Evolutionary conservation across 2,888 invertebrate species (phyloP).

Genomic region (Drosophila histrio): DNA sequence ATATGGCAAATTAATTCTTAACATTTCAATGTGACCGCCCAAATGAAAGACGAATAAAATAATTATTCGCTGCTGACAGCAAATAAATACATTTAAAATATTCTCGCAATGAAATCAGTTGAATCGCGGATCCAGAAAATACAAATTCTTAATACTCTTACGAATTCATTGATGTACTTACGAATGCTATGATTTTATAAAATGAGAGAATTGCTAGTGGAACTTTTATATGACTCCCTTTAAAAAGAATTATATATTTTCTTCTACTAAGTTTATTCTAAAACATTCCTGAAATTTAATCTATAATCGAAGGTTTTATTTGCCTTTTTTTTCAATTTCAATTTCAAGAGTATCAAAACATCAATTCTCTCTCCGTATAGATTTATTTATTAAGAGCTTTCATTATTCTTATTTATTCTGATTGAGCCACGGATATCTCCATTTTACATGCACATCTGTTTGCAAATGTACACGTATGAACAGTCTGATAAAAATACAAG

Average conservation of each 20-base stretch:
- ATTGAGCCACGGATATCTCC: constrained; percentile 27
- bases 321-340: not conserved
- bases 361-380: not conserved
- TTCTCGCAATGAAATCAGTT: not conserved
- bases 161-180: no score
- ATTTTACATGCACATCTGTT: constrained; percentile 2
- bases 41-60: not conserved
- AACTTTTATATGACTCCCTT: no score
- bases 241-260: no score
- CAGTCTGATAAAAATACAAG: constrained; percentile 33
- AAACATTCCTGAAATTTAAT: not conserved
- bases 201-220: no score
- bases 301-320: not conserved
- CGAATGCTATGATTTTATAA: no score
- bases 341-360: not conserved
- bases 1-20: constrained; percentile 16
- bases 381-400: not conserved
- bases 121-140: not conserved
- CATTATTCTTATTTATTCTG: constrained; percentile 16
- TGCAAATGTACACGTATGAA: not conserved
- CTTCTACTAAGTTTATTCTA: not conserved
- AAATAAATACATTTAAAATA: not conserved
- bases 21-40: not conserved
- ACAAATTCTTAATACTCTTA: not conserved
- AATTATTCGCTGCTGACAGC: not conserved